Conservation (phyloP, 2,113 vertebrate genomes). For the Pachycephala philippinensis region DNA sequence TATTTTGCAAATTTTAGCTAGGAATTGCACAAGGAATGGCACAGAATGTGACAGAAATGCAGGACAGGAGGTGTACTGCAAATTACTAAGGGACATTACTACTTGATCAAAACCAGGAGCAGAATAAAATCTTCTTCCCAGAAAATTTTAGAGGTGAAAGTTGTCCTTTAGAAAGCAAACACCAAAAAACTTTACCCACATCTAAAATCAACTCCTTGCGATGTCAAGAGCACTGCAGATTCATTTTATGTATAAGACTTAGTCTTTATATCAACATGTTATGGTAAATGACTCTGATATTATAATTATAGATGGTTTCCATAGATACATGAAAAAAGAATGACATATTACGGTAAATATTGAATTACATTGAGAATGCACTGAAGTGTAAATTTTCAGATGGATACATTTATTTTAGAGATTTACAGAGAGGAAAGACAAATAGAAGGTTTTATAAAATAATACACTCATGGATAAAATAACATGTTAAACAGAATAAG, state of each 20-base stretch:
- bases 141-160: neutral
- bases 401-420: neutral
- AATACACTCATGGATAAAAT: neutral
- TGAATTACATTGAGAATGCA: neutral
- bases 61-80: neutral
- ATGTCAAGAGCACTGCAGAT: neutral
- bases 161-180: neutral
- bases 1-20: neutral
- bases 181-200: neutral
- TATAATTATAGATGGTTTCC: conserved; percentile 44
- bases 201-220: neutral
- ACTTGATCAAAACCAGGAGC: neutral
- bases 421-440: neutral
- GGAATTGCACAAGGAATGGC: neutral
- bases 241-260: neutral
- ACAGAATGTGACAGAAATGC: neutral
- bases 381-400: neutral
- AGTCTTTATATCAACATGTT: neutral
- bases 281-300: conserved; percentile 25
- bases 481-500: neutral
- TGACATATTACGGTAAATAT: conserved; percentile 47
- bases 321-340: conserved; percentile 16
- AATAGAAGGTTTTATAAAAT: neutral
- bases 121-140: neutral
- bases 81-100: neutral